These are phyloP conservation scores for Ploceus nigricollis DNA, from an alignment of 2,113 vertebrate genomes.

Conservation along the genomic window DNA sequence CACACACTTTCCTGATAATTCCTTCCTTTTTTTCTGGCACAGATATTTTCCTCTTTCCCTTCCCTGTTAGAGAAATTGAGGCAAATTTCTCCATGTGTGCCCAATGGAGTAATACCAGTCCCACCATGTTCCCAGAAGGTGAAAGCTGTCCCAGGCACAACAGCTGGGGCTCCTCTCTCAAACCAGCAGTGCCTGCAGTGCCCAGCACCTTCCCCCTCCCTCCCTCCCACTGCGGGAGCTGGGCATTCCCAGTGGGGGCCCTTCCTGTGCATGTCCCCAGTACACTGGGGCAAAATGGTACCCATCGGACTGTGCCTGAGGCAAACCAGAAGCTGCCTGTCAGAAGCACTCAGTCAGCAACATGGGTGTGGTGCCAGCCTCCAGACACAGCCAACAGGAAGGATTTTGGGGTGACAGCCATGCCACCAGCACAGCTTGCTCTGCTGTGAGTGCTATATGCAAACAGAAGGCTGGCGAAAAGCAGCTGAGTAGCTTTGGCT, in stretches of 20 bases:
- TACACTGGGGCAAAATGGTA: accelerated
- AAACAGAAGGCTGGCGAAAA: background rate
- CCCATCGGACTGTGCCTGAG: background rate
- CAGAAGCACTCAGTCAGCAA: background rate
- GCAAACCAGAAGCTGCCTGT: background rate
- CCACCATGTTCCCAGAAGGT: background rate
- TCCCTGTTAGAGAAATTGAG: background rate
- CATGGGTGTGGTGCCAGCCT: background rate
- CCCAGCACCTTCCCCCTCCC: background rate
- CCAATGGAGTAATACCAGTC: background rate
- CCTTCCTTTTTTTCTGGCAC: background rate
- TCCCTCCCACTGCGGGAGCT: background rate
- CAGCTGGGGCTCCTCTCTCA: background rate
- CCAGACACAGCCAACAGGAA: background rate
- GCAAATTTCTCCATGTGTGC: background rate
- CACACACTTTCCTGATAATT: background rate
- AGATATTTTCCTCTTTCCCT: background rate
- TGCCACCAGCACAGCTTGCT: background rate
- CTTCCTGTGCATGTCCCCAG: accelerated
- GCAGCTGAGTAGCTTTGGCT: background rate
- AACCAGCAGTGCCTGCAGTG: background rate
- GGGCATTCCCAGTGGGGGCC: accelerated
- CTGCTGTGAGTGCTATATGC: background rate
- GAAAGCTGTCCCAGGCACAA: background rate
- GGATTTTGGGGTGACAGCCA: background rate